Percentiles rank a stretch among this genome's conserved stretches.
phyloP scores from a whole-genome alignment of 2,888 invertebrate genomes.

The Portevinia maculata region DNA sequence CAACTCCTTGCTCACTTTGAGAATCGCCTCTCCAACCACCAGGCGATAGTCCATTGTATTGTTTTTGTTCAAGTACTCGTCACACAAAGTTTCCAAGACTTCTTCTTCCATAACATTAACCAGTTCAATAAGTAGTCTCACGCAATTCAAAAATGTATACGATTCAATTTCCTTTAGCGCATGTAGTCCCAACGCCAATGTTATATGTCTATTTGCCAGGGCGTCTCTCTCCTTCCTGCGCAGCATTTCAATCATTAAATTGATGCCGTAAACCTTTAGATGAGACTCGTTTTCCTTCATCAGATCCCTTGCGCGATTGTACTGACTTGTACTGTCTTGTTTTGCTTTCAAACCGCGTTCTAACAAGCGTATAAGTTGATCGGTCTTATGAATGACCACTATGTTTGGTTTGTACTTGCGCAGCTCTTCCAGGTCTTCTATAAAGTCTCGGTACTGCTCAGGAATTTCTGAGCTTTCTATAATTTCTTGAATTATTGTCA shows the following conservation, averaged over 20 bases:
- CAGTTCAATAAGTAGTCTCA: slow-evolving; percentile 79
- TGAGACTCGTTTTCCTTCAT: slow-evolving; percentile 79
- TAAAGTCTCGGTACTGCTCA: slow-evolving; percentile 70
- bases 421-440: slow-evolving; percentile 71
- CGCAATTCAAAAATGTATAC: slow-evolving; percentile 82
- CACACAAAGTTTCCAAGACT: slow-evolving; percentile 80
- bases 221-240: slow-evolving; percentile 77
- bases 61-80: slow-evolving; percentile 80
- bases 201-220: slow-evolving; percentile 78
- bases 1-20: slow-evolving; percentile 80
- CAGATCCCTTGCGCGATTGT: slow-evolving; percentile 77
- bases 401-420: slow-evolving; percentile 68
- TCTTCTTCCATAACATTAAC: slow-evolving; percentile 79
- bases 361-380: slow-evolving; percentile 74
- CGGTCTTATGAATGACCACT: slow-evolving; percentile 76
- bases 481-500: slow-evolving; percentile 79
- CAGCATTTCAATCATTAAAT: slow-evolving; percentile 79
- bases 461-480: slow-evolving; percentile 75
- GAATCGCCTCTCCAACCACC: slow-evolving; percentile 81
- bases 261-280: slow-evolving; percentile 81
- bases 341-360: slow-evolving; percentile 65
- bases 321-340: slow-evolving; percentile 54
- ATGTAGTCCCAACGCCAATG: slow-evolving; percentile 80
- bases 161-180: slow-evolving; percentile 80
- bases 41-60: slow-evolving; percentile 79